Evolutionary conservation across 2,888 invertebrate species (phyloP), one percentile per base, ranked within the genome.

Genomic region (Polylopha cassiicola): DNA sequence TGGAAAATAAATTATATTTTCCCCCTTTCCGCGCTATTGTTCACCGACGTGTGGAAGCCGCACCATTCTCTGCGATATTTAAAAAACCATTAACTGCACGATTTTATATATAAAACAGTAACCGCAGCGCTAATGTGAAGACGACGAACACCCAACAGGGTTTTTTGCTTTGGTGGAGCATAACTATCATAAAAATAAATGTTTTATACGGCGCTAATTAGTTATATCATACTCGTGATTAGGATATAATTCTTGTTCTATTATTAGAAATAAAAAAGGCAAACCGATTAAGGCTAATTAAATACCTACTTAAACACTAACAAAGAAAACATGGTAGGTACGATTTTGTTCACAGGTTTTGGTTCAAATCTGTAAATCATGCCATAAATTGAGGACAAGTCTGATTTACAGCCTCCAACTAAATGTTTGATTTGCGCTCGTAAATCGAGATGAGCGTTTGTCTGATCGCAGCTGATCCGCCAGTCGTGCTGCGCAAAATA

Each of bases 1-100:
- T 84, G 68, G 81, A 82, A 86, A 85, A 86, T 86, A 86, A 86
- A 86, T 86, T 82, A 84, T 79, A 67, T 74, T 80, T 79, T 74
- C 79, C 80, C 82, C 74, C 73, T 73, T 72, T 66, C 70, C 67
- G 58, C 59, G 65, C 69, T 56, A 75, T 84, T 84, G 82, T 84
- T 82, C 79, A 68, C 56, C 65, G 74, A 81, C 74, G 82, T 80
- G 79, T 81, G 84, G 82, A 79, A 79, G 76, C 79, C 81, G 67
- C 62, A 56, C 61, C 57, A 61, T 65, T 70, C 74, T 66, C 57
- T 44, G 66, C 73, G 75, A 80, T 85, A 79, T 85, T 84, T 85
- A 84, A 84, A 84, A 84, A 84, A 74, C 80, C 85, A 84, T 85
- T 84, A 84, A 76, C 55, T 74, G 74, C 82, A 84, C 77, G 74